Evolutionary conservation across 2,888 invertebrate species (phyloP), one percentile per base, ranked within the genome.

Genomic region (Agrenia bidenticulata): DNA sequence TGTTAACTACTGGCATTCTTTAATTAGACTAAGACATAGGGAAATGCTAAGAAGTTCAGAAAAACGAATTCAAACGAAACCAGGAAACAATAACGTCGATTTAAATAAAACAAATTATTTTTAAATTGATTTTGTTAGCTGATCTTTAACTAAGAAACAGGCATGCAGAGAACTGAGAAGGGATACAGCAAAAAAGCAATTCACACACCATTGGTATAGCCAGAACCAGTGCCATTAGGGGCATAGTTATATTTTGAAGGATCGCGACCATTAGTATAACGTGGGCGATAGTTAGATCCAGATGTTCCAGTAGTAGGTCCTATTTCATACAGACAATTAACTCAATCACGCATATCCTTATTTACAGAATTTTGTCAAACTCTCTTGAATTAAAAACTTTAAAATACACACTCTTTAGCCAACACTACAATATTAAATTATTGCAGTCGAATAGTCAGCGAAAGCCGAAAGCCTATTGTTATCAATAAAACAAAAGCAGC

Each of bases 231-330:
- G 54, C 54, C 62, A 56, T 62, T 62, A 62, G 62, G 37, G 57
- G 57, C 42, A 53, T 53, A 39, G 11, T 32, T 19, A 39, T 41
- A 57, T 50, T 63, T 63, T 51, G 57, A 63, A 57, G 49, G 51
- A 32, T 56, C 62, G 42, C 62, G 62, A 62, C 55, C 63, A 63
- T 63, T 63, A 63, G 57, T 37, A 63, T 57, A 63, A 50, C 63
- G 63, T 50, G 57, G 63, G 39, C 57, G 63, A 57, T 57, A 63
- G 63, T 63, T 57, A 60, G 49, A 50, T 58, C 57, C 63, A 63
- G 50, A 24, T 50, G 32, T 57, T 49, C 63, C 63, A 49, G 50
- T 45, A 32, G 32, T 32, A 39, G 24, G 56, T 27, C 57, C 56
- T 50, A 63, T 56, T 45, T 49, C 27, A 51, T 51, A 63, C 63